Percentiles rank a stretch among this genome's conserved stretches.
Conservation (phyloP, 2,888 invertebrate species). For the Neocrepidodera transversa region DNA sequence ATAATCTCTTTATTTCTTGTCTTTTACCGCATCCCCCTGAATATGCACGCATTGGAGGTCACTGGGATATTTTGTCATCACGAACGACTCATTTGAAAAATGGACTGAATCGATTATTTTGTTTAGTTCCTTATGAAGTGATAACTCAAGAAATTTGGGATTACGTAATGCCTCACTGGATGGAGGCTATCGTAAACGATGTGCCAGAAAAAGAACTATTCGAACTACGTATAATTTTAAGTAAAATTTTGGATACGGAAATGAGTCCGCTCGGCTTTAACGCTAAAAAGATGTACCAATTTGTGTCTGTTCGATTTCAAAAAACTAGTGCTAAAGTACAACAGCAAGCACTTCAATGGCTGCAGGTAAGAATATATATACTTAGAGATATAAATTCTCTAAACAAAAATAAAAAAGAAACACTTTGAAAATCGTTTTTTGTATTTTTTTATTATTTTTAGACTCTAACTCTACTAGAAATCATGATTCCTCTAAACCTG, state of each 20-base stretch:
- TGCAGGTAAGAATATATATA: slow-evolving; percentile 67
- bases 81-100: slow-evolving; percentile 92
- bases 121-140: slow-evolving; percentile 96
- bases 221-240: slow-evolving; percentile 82
- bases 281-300: slow-evolving; percentile 93
- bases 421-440: no score
- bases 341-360: slow-evolving; percentile 88
- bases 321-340: slow-evolving; percentile 82
- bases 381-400: no score
- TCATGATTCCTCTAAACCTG: slow-evolving; percentile 85
- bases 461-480: slow-evolving; percentile 87
- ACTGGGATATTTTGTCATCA: slow-evolving; percentile 91
- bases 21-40: slow-evolving; percentile 96
- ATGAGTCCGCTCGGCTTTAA: slow-evolving; percentile 95
- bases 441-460: slow-evolving; percentile 55
- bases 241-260: slow-evolving; percentile 96
- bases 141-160: slow-evolving; percentile 97
- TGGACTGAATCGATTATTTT: slow-evolving; percentile 91
- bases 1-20: slow-evolving; percentile 90
- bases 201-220: slow-evolving; percentile 87
- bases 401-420: no score
- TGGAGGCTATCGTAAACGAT: slow-evolving; percentile 95
- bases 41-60: slow-evolving; percentile 93
- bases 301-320: slow-evolving; percentile 85
- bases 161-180: slow-evolving; percentile 98